Evolutionary conservation across 2,113 vertebrate genomes (phyloP), one percentile per base, ranked within the genome.

Genomic region (Lophochroa leadbeateri): DNA sequence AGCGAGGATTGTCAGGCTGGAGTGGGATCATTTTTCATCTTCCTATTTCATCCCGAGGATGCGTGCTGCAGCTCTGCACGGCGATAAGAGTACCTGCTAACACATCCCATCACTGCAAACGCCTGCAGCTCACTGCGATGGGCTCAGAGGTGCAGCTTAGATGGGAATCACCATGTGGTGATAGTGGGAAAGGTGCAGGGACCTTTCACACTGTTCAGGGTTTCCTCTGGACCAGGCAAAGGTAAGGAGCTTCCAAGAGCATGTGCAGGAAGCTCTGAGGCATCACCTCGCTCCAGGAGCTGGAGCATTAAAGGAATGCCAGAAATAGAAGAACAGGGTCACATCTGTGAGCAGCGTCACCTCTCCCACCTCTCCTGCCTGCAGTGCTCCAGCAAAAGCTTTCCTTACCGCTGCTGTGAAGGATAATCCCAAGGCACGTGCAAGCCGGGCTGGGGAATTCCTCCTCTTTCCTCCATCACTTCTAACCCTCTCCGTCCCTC

Each of bases 11-110:
- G 67, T 57, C 18, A 27, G 86, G 52, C 71, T 78, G 80, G 60
- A 89, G 86, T 29, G 74, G 86, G 84, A 84, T 68, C 29, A 2
- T 60, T 89, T 52, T 84, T 92, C 70, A 25, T 49, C 5, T 41
- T 50, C 77, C 2, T 71, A 18, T 79, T 91, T 82, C 86, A 89
- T 37, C 63, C 74, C 0, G 0, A 44, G 35, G 78, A 55, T 18
- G 61, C 0, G 0, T 33, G 37, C 12, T 29, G 29, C 10, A 3
- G 80, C 69, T 79, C 23, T 61, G 47, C 0, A 0, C 2, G 70
- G 84, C 49, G 67, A 69, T 35, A 29, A 72, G 37, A 21, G 37
- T 52, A 10, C 78, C 74, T 64, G n/a, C 55, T 49, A 91, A 39
- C 60, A 33, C 50, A 6, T 1, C 33, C 7, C 33, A 3, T 20